phyloP scores from a whole-genome alignment of 2,797 vertebrate species.

The Bryconaethiops microstoma region DNA sequence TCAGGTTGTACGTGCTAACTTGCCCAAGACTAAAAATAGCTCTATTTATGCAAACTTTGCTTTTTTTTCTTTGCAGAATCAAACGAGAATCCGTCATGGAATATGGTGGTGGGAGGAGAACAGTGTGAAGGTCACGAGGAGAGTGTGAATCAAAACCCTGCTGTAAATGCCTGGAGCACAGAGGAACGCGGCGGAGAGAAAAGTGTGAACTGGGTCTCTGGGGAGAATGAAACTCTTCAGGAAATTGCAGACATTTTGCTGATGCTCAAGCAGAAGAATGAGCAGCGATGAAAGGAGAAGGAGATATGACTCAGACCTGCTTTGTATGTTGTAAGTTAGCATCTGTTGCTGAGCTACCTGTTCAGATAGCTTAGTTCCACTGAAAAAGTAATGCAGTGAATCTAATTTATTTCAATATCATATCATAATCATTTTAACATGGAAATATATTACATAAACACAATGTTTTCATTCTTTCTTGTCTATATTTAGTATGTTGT shows the following conservation, averaged over 20 bases:
- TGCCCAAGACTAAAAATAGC: not conserved
- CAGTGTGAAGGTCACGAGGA: constrained; percentile 46
- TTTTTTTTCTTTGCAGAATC: constrained; percentile 29
- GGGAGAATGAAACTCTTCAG: constrained; percentile 64
- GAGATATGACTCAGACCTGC: not conserved
- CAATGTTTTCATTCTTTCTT: not conserved
- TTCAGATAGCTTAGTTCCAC: not conserved
- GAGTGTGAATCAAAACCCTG: constrained; percentile 43
- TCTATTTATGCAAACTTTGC: not conserved
- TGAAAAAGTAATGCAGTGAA: not conserved
- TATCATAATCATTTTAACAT: not conserved
- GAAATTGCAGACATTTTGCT: constrained; percentile 72
- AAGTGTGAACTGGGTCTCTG: constrained; percentile 45
- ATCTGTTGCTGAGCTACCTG: constrained; percentile 9
- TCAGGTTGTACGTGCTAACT: not conserved
- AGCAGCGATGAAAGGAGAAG: constrained; percentile 3
- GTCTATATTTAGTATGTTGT: not conserved
- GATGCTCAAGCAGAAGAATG: constrained; percentile 64
- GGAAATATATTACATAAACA: not conserved
- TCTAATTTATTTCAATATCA: not conserved
- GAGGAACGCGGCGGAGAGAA: constrained; percentile 37
- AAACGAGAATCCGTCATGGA: constrained; percentile 24
- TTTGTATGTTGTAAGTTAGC: constrained; percentile 26
- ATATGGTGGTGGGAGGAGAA: constrained; percentile 27
- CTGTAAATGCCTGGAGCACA: constrained; percentile 40